These are phyloP conservation scores for Nerophis lumbriciformis DNA, from an alignment of 2,113 vertebrate species.

Conservation along the genomic window DNA sequence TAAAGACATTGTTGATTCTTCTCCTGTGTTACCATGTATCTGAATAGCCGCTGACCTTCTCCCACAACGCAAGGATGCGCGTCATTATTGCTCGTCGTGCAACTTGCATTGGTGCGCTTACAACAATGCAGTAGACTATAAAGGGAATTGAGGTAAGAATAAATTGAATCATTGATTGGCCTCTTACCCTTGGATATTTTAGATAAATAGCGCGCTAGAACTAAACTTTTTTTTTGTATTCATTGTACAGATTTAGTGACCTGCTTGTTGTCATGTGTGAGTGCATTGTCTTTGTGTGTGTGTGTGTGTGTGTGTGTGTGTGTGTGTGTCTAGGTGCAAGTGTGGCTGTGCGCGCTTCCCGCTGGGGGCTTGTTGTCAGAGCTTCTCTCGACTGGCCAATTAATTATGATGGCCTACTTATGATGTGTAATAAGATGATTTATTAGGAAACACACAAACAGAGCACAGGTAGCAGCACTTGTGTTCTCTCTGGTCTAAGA, in stretches of 20 bases:
- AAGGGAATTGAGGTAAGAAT: slow-evolving; percentile 12
- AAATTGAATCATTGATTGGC: background rate
- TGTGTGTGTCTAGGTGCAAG: slow-evolving; percentile 7
- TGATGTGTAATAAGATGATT: slow-evolving; percentile 79
- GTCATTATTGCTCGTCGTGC: slow-evolving; percentile 54
- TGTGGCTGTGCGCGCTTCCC: slow-evolving; percentile 38
- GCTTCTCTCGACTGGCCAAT: slow-evolving; percentile 72
- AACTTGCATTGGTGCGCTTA: slow-evolving; percentile 49
- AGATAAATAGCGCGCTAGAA: background rate
- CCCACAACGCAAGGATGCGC: slow-evolving; percentile 45
- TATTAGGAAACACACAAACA: slow-evolving; percentile 76
- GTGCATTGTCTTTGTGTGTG: slow-evolving; percentile 15
- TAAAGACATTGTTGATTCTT: slow-evolving; percentile 50
- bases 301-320: background rate
- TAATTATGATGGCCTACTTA: slow-evolving; percentile 81
- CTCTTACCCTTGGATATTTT: slow-evolving; percentile 18
- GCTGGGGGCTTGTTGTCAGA: slow-evolving; percentile 69
- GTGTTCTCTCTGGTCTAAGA: slow-evolving; percentile 38
- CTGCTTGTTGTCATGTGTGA: slow-evolving; percentile 2
- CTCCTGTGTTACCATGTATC: slow-evolving; percentile 44
- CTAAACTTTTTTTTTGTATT: slow-evolving; percentile 6
- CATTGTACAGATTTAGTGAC: background rate
- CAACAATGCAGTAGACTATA: slow-evolving; percentile 32
- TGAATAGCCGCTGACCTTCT: slow-evolving; percentile 60
- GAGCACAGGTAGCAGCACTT: slow-evolving; percentile 47